A percentile compares a stretch with the other conserved stretches of the same genome.
Evolutionary conservation across 2,113 vertebrate genomes (phyloP).

Genomic region (Zosterops borbonicus): DNA sequence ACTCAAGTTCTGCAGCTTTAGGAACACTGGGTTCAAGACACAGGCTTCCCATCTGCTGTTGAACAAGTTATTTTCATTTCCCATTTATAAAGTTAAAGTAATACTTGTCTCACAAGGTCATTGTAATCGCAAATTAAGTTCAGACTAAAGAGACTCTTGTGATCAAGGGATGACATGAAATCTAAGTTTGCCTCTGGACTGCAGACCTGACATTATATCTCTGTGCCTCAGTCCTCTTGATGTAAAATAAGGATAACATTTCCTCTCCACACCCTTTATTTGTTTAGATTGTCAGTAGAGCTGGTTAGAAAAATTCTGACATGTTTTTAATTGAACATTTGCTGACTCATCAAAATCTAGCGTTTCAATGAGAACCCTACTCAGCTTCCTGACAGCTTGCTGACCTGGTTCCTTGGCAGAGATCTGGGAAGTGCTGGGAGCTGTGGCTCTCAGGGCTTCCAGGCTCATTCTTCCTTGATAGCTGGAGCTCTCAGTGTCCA

Average conservation of each 20-base stretch:
- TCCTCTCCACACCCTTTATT: slow-evolving; percentile 24
- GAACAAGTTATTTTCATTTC: slow-evolving; percentile 11
- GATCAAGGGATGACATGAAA: background rate
- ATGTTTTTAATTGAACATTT: slow-evolving; percentile 44
- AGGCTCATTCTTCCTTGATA: slow-evolving; percentile 3
- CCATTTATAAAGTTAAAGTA: slow-evolving; percentile 1
- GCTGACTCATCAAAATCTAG: slow-evolving; percentile 50
- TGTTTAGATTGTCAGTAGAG: slow-evolving; percentile 29
- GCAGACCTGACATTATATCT: background rate
- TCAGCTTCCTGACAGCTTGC: slow-evolving; percentile 47
- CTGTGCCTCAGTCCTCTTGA: background rate
- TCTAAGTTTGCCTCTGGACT: background rate
- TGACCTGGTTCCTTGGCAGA: slow-evolving; percentile 54
- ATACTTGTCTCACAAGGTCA: background rate
- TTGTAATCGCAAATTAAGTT: slow-evolving; percentile 27
- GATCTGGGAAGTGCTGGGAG: slow-evolving; percentile 43
- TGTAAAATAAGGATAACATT: slow-evolving; percentile 31
- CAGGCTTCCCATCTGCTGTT: background rate
- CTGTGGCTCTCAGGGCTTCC: slow-evolving; percentile 21
- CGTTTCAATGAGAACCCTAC: slow-evolving; percentile 28
- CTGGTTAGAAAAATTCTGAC: slow-evolving; percentile 31
- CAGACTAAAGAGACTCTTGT: background rate
- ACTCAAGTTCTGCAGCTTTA: background rate
- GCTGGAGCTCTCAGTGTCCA: background rate
- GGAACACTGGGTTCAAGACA: background rate